Conservation (phyloP, 1,140 invertebrate genomes). For the Dendrolimus punctatus region DNA sequence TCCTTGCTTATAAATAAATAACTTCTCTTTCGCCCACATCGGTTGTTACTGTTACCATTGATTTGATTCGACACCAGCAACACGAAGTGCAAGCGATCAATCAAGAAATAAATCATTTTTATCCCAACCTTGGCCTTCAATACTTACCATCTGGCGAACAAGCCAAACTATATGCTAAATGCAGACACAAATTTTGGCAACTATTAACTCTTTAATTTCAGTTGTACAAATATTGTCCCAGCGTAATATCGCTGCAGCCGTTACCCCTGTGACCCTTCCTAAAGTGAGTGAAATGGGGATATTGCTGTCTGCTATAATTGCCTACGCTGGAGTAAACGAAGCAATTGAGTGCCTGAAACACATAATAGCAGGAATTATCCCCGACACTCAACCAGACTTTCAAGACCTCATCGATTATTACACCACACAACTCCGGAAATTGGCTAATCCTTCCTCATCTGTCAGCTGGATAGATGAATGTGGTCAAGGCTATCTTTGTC, state of each 20-base stretch:
- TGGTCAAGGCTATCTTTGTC: conserved; percentile 60
- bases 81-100: conserved; percentile 19
- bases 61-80: conserved; percentile 7
- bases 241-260: conserved; percentile 59
- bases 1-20: too few relatives aligned
- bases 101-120: conserved; percentile 31
- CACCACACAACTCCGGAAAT: conserved; percentile 42
- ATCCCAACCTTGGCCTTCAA: conserved; percentile 40
- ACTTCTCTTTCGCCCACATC: too few relatives aligned
- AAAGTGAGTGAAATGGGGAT: conserved; percentile 74
- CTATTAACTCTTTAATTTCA: conserved; percentile 69
- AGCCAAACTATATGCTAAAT: conserved; percentile 63
- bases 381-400: conserved; percentile 48
- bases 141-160: conserved; percentile 40
- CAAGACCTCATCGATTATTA: conserved; percentile 55
- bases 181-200: conserved; percentile 66
- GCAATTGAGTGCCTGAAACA: conserved; percentile 74
- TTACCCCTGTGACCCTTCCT: conserved; percentile 36
- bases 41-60: conserved; percentile 11
- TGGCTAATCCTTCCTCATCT: conserved; percentile 30
- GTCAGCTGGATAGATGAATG: conserved; percentile 46
- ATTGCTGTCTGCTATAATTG: conserved; percentile 78
- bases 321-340: conserved; percentile 81
- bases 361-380: conserved; percentile 66
- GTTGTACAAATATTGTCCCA: conserved; percentile 68